Base-by-base conservation (phyloP, 2,113 vertebrate genomes). In the Petrocephalus zakoni region DNA sequence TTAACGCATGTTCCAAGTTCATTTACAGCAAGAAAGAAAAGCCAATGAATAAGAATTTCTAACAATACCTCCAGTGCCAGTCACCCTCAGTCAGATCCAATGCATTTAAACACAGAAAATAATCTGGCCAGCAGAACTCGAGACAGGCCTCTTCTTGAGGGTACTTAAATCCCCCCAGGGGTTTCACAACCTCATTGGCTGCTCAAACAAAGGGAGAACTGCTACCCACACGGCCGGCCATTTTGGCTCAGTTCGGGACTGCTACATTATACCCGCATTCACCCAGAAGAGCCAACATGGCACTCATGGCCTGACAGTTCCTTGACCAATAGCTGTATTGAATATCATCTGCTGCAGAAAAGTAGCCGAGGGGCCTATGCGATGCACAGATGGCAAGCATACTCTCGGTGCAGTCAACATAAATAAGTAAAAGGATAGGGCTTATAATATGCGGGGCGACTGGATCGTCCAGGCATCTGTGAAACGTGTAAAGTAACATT, bases 271-370 rank as follows among this genome's bases (percentile, higher is more conserved):
- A 49, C 37, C 49, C 42, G 84, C 53, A 6, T 84, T 34, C 15
- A 52, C 29, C 42, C 78, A 0, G 2, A n/a, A 52, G 93, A 93
- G 92, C 94, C 94, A 93, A 92, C 87, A 94, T 93, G 94, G 91
- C 91, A 88, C 87, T 87, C 19, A 90, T 89, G 88, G 90, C 92
- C 89, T 21, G 89, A 90, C 53, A 72, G 88, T 86, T 87, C 17
- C 52, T 87, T 90, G n/a, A 84, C 86, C 90, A 89, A 89, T 91
- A 15, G 85, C 87, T 52, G 94, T 95, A 96, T 96, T 95, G 93
- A 94, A 95, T 96, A 94, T 95, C 95, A 95, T 91, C 90, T 91
- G 91, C 94, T 93, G 94, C 93, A 93, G 94, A 95, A 94, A 94
- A 93, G 88, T 88, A 95, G 93, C 92, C 91, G 91, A 93, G 92